Percentiles rank a stretch among this genome's conserved stretches.
These are phyloP conservation scores for Lycocerus yunnanus DNA, from an alignment of 2,888 invertebrate genomes.

Conservation along the genomic window DNA sequence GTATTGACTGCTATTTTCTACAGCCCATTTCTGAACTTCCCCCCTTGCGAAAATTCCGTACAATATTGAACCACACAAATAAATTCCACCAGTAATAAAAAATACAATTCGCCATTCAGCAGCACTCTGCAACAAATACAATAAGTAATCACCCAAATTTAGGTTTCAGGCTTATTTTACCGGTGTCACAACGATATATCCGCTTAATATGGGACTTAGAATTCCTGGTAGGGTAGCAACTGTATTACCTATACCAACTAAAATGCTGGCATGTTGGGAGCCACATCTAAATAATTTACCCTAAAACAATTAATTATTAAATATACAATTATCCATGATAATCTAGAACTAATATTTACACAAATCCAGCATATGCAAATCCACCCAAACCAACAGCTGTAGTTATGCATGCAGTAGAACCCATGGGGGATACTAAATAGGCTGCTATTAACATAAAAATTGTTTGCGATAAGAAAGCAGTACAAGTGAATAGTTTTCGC, in stretches of 20 bases:
- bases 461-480: slow-evolving; percentile 77
- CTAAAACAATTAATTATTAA: slow-evolving; percentile 58
- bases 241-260: slow-evolving; percentile 92
- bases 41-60: neutral
- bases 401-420: slow-evolving; percentile 81
- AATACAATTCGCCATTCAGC: neutral
- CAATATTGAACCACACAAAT: neutral
- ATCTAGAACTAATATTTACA: slow-evolving; percentile 56
- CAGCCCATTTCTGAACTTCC: neutral
- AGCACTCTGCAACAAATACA: neutral
- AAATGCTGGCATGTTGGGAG: slow-evolving; percentile 89
- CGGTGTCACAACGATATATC: slow-evolving; percentile 74
- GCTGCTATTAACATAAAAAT: slow-evolving; percentile 86
- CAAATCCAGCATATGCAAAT: slow-evolving; percentile 91
- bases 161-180: slow-evolving; percentile 47
- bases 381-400: slow-evolving; percentile 90
- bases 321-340: too few relatives aligned
- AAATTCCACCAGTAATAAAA: neutral
- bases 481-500: slow-evolving; percentile 69
- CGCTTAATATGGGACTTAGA: slow-evolving; percentile 83
- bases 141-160: neutral
- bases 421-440: slow-evolving; percentile 68
- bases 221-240: slow-evolving; percentile 91
- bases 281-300: slow-evolving; percentile 86
- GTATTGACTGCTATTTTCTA: neutral